Evolutionary conservation across 2,888 invertebrate species (phyloP).

Genomic region (Drosophila nr. medialis): DNA sequence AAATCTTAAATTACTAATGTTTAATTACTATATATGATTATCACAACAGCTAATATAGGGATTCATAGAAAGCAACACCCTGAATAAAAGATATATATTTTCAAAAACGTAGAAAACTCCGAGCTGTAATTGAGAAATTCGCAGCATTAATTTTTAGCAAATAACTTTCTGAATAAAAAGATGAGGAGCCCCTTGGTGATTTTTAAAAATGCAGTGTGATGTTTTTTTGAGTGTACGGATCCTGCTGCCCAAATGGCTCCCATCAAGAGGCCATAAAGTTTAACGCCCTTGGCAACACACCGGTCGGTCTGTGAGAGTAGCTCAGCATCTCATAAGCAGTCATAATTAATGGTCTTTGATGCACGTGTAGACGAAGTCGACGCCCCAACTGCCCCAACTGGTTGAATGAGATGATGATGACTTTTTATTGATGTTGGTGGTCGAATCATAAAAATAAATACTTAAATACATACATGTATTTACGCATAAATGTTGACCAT

Average conservation of each 20-base stretch:
- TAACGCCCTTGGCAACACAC: constrained; percentile 52
- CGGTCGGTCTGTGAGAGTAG: constrained; percentile 8
- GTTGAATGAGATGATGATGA: constrained; percentile 45
- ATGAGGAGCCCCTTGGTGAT: background rate
- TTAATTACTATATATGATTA: background rate
- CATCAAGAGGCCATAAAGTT: constrained; percentile 30
- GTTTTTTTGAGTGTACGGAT: constrained; percentile 1
- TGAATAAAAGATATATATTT: background rate
- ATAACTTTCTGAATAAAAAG: background rate
- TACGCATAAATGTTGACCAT: constrained; percentile 51
- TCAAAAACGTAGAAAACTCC: background rate
- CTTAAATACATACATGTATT: constrained; percentile 8
- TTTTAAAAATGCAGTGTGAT: background rate
- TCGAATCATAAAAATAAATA: constrained; percentile 37
- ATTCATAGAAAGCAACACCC: background rate
- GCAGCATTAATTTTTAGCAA: background rate
- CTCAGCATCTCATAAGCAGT: constrained; percentile 29
- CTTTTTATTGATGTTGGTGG: constrained; percentile 52
- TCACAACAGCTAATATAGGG: background rate
- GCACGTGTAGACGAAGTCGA: constrained; percentile 54
- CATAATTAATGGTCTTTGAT: constrained; percentile 39
- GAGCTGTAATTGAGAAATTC: background rate
- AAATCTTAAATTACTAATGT: background rate
- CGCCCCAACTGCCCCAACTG: constrained; percentile 59
- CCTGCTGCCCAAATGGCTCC: constrained; percentile 38